Conservation (phyloP, 2,113 vertebrate species). For the Raja brachyura region DNA sequence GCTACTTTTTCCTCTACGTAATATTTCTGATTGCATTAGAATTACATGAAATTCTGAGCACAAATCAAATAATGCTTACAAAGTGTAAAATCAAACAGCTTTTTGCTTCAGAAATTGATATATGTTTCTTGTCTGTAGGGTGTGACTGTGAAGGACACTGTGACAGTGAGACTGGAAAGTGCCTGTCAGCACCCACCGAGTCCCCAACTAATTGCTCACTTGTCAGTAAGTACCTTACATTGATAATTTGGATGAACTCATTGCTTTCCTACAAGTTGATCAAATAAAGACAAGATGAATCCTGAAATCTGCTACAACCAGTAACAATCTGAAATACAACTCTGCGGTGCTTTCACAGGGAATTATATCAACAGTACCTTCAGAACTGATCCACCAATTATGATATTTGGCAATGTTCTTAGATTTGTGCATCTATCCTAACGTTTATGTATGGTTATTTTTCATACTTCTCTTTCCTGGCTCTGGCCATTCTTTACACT, state of each 20-base stretch:
- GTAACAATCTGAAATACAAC: neutral
- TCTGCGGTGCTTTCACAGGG: neutral
- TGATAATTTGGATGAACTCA: neutral
- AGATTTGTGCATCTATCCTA: too few species aligned
- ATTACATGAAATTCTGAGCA: neutral
- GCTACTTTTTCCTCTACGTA: neutral
- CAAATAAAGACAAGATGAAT: neutral
- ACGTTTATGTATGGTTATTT: neutral
- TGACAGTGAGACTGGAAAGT: slow-evolving; percentile 81
- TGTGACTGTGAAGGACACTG: slow-evolving; percentile 81
- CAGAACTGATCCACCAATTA: neutral
- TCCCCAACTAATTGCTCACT: slow-evolving; percentile 43
- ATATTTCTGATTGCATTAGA: neutral
- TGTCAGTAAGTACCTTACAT: slow-evolving; percentile 11
- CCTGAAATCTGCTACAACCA: neutral
- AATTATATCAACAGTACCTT: neutral
- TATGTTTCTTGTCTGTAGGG: slow-evolving; percentile 54
- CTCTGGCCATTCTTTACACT: neutral
- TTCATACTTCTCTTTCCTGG: neutral
- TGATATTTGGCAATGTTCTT: neutral
- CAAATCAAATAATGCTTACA: neutral
- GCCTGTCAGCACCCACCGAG: slow-evolving; percentile 59
- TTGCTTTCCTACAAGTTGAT: neutral
- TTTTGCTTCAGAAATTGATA: neutral
- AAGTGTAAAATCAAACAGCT: neutral